Percentiles rank a stretch among this genome's conserved stretches.
Conservation (phyloP, 2,113 vertebrate species). For the Lophochroa leadbeateri region DNA sequence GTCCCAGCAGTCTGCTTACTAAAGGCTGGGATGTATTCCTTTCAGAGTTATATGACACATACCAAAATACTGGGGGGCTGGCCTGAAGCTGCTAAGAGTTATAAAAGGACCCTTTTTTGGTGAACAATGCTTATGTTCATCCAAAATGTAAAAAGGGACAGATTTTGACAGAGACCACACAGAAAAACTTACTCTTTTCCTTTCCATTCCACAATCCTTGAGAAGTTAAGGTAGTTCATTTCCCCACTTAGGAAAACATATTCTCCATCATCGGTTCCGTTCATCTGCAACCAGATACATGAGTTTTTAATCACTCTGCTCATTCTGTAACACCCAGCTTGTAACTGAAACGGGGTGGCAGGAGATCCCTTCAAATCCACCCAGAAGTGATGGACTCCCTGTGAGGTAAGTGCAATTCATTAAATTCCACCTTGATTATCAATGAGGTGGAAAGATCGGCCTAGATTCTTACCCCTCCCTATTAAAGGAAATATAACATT, state of each 20-base stretch:
- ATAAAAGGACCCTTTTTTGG: not conserved
- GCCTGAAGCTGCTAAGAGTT: not conserved
- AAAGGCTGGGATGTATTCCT: not conserved
- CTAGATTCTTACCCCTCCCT: not conserved
- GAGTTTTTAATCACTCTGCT: not conserved
- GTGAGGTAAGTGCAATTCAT: not conserved
- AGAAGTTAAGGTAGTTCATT: slow-evolving; percentile 86
- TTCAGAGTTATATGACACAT: not conserved
- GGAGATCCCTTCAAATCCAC: not conserved
- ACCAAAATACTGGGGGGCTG: not conserved
- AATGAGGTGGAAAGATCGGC: not conserved
- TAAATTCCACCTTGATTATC: not conserved
- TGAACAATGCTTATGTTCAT: not conserved
- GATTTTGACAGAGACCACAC: not conserved
- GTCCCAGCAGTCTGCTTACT: not conserved
- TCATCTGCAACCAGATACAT: slow-evolving; percentile 78
- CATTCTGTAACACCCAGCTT: not conserved
- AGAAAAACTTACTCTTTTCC: slow-evolving; percentile 80
- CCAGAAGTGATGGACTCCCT: not conserved
- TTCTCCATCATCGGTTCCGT: slow-evolving; percentile 87
- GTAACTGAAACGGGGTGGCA: not conserved
- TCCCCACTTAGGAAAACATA: slow-evolving; percentile 90
- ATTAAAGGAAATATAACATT: not conserved
- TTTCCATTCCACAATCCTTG: slow-evolving; percentile 88
- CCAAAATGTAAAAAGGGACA: not conserved